Conservation (phyloP, 2,797 vertebrate species). For the Megaceryle alcyon region DNA sequence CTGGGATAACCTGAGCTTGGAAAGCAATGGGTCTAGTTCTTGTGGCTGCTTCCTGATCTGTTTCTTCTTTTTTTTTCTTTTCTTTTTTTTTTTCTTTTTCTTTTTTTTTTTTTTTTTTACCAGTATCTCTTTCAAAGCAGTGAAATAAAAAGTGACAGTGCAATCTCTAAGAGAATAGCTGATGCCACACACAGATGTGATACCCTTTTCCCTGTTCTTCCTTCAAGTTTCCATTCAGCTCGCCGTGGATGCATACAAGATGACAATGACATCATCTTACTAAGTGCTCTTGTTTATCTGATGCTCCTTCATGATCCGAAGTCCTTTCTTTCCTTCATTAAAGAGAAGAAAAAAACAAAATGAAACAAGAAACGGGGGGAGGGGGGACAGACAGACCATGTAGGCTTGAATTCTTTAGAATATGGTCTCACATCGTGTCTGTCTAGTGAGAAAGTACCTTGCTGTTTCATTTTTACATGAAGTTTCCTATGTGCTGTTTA, state of each 20-base stretch:
- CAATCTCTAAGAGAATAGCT: not conserved
- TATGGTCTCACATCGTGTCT: not conserved
- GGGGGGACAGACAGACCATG: not conserved
- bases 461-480: not conserved
- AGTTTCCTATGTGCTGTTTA: not conserved
- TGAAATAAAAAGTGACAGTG: not conserved
- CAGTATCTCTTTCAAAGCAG: not conserved
- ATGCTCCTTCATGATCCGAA: not conserved
- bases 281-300: constrained; percentile 21
- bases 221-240: not conserved
- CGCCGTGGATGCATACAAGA: not conserved
- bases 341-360: not conserved
- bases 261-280: not conserved
- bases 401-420: not conserved
- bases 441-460: not conserved
- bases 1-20: not conserved
- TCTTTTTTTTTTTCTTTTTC: not conserved
- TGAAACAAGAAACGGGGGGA: not conserved
- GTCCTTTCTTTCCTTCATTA: not conserved
- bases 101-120: too few species aligned
- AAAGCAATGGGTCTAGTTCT: not conserved
- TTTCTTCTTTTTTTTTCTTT: not conserved
- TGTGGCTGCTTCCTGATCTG: not conserved
- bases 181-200: not conserved
- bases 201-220: not conserved